phyloP scores from a whole-genome alignment of 2,797 vertebrate genomes.

The Zalophus californianus region DNA sequence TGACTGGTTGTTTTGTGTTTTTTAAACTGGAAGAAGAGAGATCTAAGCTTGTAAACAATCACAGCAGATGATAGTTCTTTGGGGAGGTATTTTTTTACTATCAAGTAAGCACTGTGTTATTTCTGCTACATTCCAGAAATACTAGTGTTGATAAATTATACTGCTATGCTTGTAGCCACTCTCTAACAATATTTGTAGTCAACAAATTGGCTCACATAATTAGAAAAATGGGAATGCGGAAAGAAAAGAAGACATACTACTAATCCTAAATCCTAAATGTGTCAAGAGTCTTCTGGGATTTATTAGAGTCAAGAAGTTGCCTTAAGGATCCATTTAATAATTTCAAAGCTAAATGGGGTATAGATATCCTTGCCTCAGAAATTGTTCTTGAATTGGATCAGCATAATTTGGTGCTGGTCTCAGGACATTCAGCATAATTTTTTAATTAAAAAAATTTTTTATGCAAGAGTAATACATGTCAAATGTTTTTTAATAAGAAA shows the following conservation, averaged over 20 bases:
- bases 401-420: not conserved
- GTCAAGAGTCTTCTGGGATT: conserved; percentile 40
- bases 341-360: conserved; percentile 1
- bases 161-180: not conserved
- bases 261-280: conserved; percentile 49
- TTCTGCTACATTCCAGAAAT: conserved; percentile 43
- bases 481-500: conserved; percentile 39
- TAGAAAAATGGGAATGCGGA: not conserved
- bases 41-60: not conserved
- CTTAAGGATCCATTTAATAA: conserved; percentile 45
- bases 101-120: not conserved
- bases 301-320: conserved; percentile 1
- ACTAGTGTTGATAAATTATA: not conserved
- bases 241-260: not conserved
- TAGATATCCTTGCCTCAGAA: not conserved
- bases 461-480: conserved; percentile 23
- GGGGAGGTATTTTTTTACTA: not conserved
- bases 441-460: conserved; percentile 41
- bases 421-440: conserved; percentile 10
- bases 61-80: not conserved
- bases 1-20: not conserved
- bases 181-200: not conserved
- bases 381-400: conserved; percentile 16
- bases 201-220: not conserved
- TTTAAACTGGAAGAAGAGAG: conserved; percentile 4